Percentiles rank a stretch among this genome's conserved stretches.
These are phyloP conservation scores for Diplodus puntazzo DNA, from an alignment of 2,797 vertebrate species.

Conservation along the genomic window DNA sequence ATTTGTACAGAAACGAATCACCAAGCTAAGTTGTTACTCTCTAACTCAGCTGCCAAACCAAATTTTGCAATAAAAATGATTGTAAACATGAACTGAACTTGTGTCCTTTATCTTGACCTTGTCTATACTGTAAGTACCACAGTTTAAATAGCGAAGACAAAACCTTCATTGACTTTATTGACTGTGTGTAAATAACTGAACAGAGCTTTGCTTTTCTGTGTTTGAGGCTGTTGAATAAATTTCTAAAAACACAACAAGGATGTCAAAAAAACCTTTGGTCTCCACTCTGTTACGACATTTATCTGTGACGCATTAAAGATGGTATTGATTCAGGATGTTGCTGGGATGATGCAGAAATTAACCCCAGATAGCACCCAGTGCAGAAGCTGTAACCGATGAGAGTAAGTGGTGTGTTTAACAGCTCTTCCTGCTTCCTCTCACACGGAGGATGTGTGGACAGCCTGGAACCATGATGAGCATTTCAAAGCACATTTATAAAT, in stretches of 20 bases:
- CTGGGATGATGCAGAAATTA: neutral
- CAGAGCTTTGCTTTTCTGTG: neutral
- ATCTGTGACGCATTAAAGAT: neutral
- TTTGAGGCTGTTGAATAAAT: neutral
- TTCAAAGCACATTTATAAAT: neutral
- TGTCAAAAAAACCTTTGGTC: neutral
- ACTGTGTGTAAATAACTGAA: slow-evolving; percentile 20
- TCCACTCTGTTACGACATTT: neutral
- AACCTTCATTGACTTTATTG: neutral
- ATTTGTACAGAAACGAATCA: neutral
- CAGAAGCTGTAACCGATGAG: neutral
- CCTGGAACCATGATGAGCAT: neutral
- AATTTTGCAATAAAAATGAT: neutral
- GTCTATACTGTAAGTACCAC: neutral
- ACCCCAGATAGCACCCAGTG: neutral
- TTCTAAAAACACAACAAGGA: slow-evolving; percentile 25
- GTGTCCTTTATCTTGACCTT: neutral
- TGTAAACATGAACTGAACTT: neutral
- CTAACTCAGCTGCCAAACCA: neutral
- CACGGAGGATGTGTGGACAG: neutral
- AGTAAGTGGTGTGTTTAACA: neutral
- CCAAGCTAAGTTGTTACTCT: neutral
- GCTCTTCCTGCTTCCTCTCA: slow-evolving; percentile 6
- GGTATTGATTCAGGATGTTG: neutral
- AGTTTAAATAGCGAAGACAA: neutral